Evolutionary conservation across 2,797 vertebrate genomes (phyloP).

Genomic region (Pangasius krempfi): DNA sequence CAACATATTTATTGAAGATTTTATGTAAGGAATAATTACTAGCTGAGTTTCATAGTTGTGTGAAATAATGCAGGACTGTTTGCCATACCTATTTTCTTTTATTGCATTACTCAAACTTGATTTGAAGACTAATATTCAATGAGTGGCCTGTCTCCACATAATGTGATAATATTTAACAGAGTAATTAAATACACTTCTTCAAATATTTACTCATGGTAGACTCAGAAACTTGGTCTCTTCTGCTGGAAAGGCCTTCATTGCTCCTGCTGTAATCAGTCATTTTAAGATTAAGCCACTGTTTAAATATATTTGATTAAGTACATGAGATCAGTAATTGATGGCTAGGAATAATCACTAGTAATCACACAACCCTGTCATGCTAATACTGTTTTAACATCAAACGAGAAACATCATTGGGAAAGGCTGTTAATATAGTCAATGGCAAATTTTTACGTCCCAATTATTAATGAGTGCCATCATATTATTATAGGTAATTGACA

Average conservation of each 20-base stretch:
- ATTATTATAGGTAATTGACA: neutral
- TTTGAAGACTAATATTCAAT: neutral
- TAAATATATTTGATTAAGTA: neutral
- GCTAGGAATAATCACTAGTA: neutral
- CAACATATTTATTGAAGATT: too few relatives aligned
- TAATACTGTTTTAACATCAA: neutral
- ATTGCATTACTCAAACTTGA: neutral
- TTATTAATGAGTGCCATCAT: too few relatives aligned
- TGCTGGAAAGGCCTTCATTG: neutral
- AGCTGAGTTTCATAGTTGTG: too few relatives aligned
- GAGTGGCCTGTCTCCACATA: neutral
- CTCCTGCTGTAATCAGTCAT: too few relatives aligned
- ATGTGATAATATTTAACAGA: neutral
- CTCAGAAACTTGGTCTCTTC: neutral
- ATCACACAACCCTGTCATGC: neutral
- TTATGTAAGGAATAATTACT: too few relatives aligned
- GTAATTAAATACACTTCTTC: neutral
- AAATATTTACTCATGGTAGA: neutral
- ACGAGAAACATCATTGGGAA: neutral
- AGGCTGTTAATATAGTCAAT: neutral
- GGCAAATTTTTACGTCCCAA: neutral
- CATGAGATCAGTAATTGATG: neutral
- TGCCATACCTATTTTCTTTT: too few relatives aligned
- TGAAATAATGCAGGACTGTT: too few relatives aligned
- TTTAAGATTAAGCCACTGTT: too few relatives aligned